Conservation (phyloP, 2,797 vertebrate species). For the Ficedula albicollis region DNA sequence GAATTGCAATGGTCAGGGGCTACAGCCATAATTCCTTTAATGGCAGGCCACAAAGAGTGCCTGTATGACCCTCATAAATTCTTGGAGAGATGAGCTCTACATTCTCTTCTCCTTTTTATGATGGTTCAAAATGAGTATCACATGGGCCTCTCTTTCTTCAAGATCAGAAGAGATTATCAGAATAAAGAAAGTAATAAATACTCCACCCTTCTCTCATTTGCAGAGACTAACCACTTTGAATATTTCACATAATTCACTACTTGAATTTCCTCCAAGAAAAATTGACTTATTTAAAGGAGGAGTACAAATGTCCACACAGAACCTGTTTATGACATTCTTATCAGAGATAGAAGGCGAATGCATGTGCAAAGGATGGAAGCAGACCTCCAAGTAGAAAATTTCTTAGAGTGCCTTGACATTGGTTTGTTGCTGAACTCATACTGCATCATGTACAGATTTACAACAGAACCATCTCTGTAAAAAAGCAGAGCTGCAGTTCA, state of each 20-base stretch:
- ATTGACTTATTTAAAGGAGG: not conserved
- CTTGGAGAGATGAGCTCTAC: not conserved
- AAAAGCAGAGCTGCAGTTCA: not conserved
- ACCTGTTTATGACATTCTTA: not conserved
- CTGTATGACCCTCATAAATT: constrained; percentile 47
- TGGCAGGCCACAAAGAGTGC: not conserved
- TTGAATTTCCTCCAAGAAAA: not conserved
- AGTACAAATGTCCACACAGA: not conserved
- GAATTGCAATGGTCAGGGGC: not conserved
- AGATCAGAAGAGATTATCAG: constrained; percentile 13
- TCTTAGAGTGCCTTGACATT: not conserved
- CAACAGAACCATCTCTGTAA: not conserved
- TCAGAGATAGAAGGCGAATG: not conserved
- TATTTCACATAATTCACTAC: not conserved
- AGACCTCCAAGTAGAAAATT: not conserved
- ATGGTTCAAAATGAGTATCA: not conserved
- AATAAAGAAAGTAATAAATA: constrained; percentile 24
- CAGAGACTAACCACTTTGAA: not conserved
- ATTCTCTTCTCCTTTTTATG: constrained; percentile 31
- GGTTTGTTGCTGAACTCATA: not conserved
- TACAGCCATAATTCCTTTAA: not conserved
- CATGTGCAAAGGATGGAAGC: not conserved
- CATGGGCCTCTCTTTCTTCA: not conserved
- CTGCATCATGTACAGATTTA: not conserved
- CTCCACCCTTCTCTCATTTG: not conserved